Evolutionary conservation across 2,113 vertebrate species (phyloP).

Genomic region (Triplophysa dalaica): DNA sequence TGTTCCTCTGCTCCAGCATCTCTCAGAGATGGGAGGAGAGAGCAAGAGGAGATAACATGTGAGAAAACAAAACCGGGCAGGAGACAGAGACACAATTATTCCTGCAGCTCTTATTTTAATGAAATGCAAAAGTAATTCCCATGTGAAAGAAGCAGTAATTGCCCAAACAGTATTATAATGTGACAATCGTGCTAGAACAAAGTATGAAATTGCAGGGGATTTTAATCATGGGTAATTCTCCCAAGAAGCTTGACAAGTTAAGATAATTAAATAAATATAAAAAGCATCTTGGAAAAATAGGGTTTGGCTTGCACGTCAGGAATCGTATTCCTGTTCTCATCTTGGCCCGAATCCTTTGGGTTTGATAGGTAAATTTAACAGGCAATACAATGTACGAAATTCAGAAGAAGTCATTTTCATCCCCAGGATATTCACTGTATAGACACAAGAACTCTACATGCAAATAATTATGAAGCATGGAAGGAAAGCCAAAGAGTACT

Average conservation of each 20-base stretch:
- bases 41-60: conserved; percentile 45
- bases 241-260: conserved; percentile 65
- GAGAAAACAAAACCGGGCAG: conserved; percentile 44
- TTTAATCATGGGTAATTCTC: conserved; percentile 66
- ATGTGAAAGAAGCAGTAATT: conserved; percentile 70
- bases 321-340: conserved; percentile 34
- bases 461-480: conserved; percentile 17
- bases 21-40: conserved; percentile 29
- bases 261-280: conserved; percentile 61
- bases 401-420: conserved; percentile 44
- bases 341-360: conserved; percentile 14
- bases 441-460: conserved; percentile 20
- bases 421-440: conserved; percentile 28
- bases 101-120: conserved; percentile 67
- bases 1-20: conserved; percentile 36
- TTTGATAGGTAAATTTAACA: conserved; percentile 52
- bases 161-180: conserved; percentile 75
- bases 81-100: conserved; percentile 65
- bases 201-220: conserved; percentile 68
- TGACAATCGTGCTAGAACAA: conserved; percentile 74
- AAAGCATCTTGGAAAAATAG: conserved; percentile 52
- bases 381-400: conserved; percentile 30
- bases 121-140: conserved; percentile 74
- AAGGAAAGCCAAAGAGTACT: not conserved
- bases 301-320: conserved; percentile 55